Base-by-base conservation (phyloP, 2,113 vertebrate genomes). In the Vidua macroura region DNA sequence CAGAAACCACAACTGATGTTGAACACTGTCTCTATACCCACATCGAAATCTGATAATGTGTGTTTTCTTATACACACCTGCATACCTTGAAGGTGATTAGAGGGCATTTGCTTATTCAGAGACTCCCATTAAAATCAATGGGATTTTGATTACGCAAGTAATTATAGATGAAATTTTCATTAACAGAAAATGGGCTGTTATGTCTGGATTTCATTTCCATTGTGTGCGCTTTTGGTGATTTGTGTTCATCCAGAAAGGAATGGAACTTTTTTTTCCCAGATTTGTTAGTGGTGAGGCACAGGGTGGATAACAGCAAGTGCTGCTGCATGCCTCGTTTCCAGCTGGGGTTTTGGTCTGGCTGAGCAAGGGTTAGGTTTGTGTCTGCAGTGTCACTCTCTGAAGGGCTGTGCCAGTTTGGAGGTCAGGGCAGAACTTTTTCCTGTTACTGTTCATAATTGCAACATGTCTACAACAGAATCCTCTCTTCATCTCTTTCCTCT, bases 121-220 rank as follows among this genome's bases (percentile, higher is more conserved):
- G 49, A 28, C 30, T 89, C 15, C 12, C 23, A 63, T 75, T 84
- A 82, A 95, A 94, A 59, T 35, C 90, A 84, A 33, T 44, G 35
- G 44, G 41, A 55, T 84, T 96, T 84, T 79, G 81, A 59, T 74
- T 49, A 80, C 43, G 60, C n/a, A 77, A 80, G 58, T 79, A 88
- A 69, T 83, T 82, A 30, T 53, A 94, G 30, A 24, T 11, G 12
- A 55, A 68, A 67, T 68, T 63, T 78, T 72, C 74, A 75, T 84
- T 89, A 75, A 31, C 33, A 49, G 37, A 60, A 80, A 77, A 62
- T 16, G 39, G 46, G 33, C n/a, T 44, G 15, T 64, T 88, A 35
- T 16, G 22, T 30, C 44, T 76, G 44, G 52, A 46, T 83, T 91
- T 93, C 72, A n/a, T 91, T 93, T 72, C 49, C 49, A 18, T 41